Percentiles rank a stretch among this genome's conserved stretches.
These are phyloP conservation scores for Centruroides sculpturatus DNA, from an alignment of 1,140 invertebrate species.

Conservation along the genomic window DNA sequence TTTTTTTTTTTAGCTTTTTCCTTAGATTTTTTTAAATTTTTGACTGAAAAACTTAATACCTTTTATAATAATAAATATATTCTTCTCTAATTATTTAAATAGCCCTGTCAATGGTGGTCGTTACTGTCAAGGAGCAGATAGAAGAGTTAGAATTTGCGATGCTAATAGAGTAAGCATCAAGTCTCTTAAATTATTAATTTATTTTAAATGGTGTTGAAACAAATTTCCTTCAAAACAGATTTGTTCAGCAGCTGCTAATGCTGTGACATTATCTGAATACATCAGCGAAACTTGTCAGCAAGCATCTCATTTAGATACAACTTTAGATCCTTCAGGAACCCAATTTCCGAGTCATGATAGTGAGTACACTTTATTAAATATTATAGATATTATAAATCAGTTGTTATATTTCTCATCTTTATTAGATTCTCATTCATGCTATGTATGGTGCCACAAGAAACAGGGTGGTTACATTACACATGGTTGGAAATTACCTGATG, in stretches of 20 bases:
- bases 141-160: slow-evolving; percentile 46
- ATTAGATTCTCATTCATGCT: slow-evolving; percentile 15
- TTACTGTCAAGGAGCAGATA: slow-evolving; percentile 43
- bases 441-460: slow-evolving; percentile 21
- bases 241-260: slow-evolving; percentile 3
- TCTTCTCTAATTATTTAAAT: background rate
- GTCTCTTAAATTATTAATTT: no score
- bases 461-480: slow-evolving; percentile 21
- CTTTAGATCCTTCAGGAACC: slow-evolving; percentile 15
- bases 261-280: slow-evolving; percentile 14
- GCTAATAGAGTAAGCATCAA: slow-evolving; percentile 44
- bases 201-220: background rate
- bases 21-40: no score
- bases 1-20: no score
- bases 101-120: slow-evolving; percentile 35
- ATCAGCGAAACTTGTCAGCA: slow-evolving; percentile 18
- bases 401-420: background rate
- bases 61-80: no score
- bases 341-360: slow-evolving; percentile 21
- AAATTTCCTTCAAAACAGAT: background rate
- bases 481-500: slow-evolving; percentile 21
- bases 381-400: no score
- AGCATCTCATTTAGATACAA: slow-evolving; percentile 14
- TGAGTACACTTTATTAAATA: background rate
- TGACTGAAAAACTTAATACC: no score